These are phyloP conservation scores for Battus philenor DNA, from an alignment of 1,140 invertebrate species.

Conservation along the genomic window DNA sequence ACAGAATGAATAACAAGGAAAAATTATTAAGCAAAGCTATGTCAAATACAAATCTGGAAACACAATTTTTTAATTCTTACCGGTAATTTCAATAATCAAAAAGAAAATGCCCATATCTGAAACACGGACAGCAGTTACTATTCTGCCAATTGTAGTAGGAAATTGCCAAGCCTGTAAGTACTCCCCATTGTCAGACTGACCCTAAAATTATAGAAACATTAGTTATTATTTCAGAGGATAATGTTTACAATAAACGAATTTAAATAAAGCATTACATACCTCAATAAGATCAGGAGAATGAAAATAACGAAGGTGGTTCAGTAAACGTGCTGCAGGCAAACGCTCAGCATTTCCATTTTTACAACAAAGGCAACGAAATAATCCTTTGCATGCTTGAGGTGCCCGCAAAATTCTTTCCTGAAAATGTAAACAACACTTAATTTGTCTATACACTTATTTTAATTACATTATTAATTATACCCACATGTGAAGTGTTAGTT, in stretches of 20 bases:
- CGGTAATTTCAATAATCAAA: conserved; percentile 57
- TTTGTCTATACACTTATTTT: too few species aligned
- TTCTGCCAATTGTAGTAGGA: conserved; percentile 48
- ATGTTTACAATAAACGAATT: background rate
- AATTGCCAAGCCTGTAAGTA: conserved; percentile 68
- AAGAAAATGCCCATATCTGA: conserved; percentile 66
- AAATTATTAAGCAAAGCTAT: too few species aligned
- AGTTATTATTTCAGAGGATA: background rate
- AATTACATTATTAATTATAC: too few species aligned
- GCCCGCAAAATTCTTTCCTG: too few species aligned
- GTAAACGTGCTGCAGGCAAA: conserved; percentile 52
- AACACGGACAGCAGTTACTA: conserved; percentile 57
- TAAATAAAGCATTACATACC: conserved; percentile 29
- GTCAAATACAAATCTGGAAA: too few species aligned
- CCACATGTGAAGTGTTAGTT: too few species aligned
- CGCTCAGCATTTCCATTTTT: conserved; percentile 48
- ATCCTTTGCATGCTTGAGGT: conserved; percentile 54
- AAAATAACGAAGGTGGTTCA: conserved; percentile 67
- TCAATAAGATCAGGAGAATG: conserved; percentile 62
- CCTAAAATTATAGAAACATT: conserved; percentile 33
- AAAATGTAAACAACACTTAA: too few species aligned
- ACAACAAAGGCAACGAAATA: conserved; percentile 64
- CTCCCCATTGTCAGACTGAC: conserved; percentile 58
- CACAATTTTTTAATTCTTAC: conserved; percentile 33
- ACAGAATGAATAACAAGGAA: background rate